Percentiles rank a stretch among this genome's conserved stretches.
phyloP scores from a whole-genome alignment of 2,888 invertebrate genomes.

The Drosophila fulvimacula region DNA sequence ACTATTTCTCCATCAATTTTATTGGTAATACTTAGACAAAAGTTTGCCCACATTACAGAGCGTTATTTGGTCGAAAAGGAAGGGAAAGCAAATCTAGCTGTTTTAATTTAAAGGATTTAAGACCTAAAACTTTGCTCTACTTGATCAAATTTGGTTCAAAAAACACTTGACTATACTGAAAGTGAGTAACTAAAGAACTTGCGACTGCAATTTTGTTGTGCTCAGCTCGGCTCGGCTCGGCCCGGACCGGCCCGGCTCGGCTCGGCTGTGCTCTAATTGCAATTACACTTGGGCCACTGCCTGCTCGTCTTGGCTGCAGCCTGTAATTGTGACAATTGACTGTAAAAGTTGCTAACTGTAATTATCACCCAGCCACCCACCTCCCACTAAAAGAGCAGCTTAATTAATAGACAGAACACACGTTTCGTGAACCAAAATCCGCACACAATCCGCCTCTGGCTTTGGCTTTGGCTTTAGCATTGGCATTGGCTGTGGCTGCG shows the following conservation, averaged over 20 bases:
- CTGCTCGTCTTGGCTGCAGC: conserved; percentile 36
- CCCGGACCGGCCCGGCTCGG: no score
- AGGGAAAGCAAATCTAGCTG: conserved; percentile 23
- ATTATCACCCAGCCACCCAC: conserved; percentile 59
- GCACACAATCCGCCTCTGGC: conserved; percentile 44
- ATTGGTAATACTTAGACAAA: conserved; percentile 79
- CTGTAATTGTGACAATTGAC: conserved; percentile 71
- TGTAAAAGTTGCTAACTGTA: conserved; percentile 78
- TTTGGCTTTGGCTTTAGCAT: conserved; percentile 15
- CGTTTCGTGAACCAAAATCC: conserved; percentile 57
- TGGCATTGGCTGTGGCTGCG: background rate
- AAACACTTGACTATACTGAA: conserved; percentile 19
- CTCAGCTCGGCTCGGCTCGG: conserved; percentile 23
- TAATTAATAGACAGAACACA: conserved; percentile 81
- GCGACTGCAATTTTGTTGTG: conserved; percentile 50
- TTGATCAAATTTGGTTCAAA: conserved; percentile 57
- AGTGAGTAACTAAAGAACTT: conserved; percentile 61
- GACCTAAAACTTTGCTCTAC: conserved; percentile 68
- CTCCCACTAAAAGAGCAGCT: conserved; percentile 35
- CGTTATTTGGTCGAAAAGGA: conserved; percentile 26
- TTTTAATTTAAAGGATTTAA: conserved; percentile 76
- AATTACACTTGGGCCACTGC: conserved; percentile 59
- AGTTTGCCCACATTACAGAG: conserved; percentile 68
- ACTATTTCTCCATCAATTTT: conserved; percentile 80
- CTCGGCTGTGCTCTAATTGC: conserved; percentile 57